Evolutionary conservation across 2,113 vertebrate species (phyloP).

Genomic region (Hypocryptadius cinnamomeus): DNA sequence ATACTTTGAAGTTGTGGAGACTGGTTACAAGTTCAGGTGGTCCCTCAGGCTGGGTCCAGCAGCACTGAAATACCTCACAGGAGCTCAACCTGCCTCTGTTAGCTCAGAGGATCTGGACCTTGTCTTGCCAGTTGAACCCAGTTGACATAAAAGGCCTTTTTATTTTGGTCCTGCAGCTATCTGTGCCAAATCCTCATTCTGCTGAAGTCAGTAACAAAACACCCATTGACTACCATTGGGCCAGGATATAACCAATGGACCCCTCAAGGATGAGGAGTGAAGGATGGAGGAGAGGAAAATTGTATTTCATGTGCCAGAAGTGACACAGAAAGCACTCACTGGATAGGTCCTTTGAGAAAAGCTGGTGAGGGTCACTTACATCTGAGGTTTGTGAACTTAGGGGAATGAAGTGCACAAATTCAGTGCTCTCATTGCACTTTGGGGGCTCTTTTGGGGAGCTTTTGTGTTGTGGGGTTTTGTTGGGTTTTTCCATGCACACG

Average conservation of each 20-base stretch:
- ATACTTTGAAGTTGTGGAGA: background rate
- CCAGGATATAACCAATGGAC: background rate
- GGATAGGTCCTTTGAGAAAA: background rate
- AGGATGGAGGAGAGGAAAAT: conserved; percentile 5
- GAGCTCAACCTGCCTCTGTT: background rate
- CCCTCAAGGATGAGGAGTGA: background rate
- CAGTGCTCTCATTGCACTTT: background rate
- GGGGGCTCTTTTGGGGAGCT: background rate
- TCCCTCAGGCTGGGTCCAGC: background rate
- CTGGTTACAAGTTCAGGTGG: background rate
- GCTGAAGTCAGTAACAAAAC: conserved; percentile 17
- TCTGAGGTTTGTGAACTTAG: background rate
- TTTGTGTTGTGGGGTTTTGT: background rate
- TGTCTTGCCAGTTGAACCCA: background rate
- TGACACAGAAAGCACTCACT: background rate
- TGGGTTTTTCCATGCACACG: accelerated
- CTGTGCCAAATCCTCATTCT: background rate
- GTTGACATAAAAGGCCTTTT: conserved; percentile 36
- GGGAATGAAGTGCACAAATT: background rate
- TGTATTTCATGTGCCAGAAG: background rate
- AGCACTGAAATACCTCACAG: background rate
- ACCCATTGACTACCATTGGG: background rate
- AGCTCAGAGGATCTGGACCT: background rate
- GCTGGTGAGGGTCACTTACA: background rate
- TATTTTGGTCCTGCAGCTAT: conserved; percentile 5